Percentiles rank a stretch among this genome's conserved stretches.
phyloP scores from a whole-genome alignment of 64 coral and sea anemone species.

The Montipora efflorescens region DNA sequence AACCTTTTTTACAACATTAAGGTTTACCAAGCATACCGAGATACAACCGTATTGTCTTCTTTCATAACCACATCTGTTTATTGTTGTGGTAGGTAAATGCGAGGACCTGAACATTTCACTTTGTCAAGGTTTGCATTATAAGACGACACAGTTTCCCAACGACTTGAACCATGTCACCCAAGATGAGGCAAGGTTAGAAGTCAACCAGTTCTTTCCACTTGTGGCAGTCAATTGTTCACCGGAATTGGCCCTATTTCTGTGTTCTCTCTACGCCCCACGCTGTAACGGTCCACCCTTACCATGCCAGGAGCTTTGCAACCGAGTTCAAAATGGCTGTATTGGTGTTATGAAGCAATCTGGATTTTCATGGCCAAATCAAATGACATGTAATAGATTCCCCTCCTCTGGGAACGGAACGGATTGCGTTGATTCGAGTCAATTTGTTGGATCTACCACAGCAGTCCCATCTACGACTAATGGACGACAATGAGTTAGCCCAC shows the following conservation, averaged over 20 bases:
- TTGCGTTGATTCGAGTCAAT: neutral
- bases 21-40: too few species aligned
- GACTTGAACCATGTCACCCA: conserved; percentile 58
- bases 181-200: conserved; percentile 7
- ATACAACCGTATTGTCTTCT: too few species aligned
- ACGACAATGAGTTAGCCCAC: neutral
- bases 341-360: conserved; percentile 11
- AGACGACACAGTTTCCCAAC: conserved; percentile 65
- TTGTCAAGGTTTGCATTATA: conserved; percentile 66
- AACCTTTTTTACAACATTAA: too few species aligned
- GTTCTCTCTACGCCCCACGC: conserved; percentile 66
- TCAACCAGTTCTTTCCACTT: conserved; percentile 50
- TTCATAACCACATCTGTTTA: too few species aligned
- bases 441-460: neutral
- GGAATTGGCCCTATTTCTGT: conserved; percentile 43
- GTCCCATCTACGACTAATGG: neutral
- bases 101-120: conserved; percentile 17
- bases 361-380: conserved; percentile 37
- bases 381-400: conserved; percentile 64
- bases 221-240: conserved; percentile 52
- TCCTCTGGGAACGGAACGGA: neutral
- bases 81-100: too few species aligned
- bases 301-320: conserved; percentile 56
- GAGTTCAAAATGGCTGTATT: conserved; percentile 2
- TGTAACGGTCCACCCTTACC: conserved; percentile 31